These are phyloP conservation scores for Uloborus diversus DNA, from an alignment of 1,140 invertebrate genomes.

Conservation along the genomic window DNA sequence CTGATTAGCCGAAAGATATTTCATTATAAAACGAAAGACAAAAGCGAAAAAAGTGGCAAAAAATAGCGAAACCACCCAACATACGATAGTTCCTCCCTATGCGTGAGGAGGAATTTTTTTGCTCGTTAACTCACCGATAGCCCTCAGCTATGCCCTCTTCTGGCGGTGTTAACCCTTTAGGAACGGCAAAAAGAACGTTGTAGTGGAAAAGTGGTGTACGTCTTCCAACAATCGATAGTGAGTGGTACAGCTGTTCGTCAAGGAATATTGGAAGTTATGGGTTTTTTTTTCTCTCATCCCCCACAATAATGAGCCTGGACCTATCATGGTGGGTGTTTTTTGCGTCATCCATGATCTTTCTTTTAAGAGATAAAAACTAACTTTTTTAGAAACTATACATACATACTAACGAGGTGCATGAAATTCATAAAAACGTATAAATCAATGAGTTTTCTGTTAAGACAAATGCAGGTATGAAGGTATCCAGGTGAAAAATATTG, in stretches of 20 bases:
- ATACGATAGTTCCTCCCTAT: background rate
- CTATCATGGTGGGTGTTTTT: too few species aligned
- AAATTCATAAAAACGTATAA: too few species aligned
- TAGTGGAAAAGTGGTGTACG: conserved; percentile 16
- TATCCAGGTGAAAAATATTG: too few species aligned
- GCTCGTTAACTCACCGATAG: conserved; percentile 7
- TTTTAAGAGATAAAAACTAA: too few species aligned
- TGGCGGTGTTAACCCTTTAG: conserved; percentile 47
- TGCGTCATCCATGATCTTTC: too few species aligned
- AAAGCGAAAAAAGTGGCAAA: background rate
- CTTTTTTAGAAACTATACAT: too few species aligned
- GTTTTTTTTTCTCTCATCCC: conserved; percentile 27
- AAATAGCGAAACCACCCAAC: background rate
- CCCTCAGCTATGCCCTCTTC: background rate
- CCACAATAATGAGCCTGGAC: too few species aligned
- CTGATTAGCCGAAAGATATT: conserved; percentile 17
- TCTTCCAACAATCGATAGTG: conserved; percentile 34
- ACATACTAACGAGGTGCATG: too few species aligned
- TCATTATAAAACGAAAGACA: conserved; percentile 25
- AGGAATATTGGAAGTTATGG: background rate
- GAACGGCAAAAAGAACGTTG: background rate
- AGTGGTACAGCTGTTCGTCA: conserved; percentile 35
- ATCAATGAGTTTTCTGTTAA: too few species aligned
- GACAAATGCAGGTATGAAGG: too few species aligned
- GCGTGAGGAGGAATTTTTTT: conserved; percentile 26